phyloP scores from a whole-genome alignment of 1,140 invertebrate genomes.

The Babylonia areolata region DNA sequence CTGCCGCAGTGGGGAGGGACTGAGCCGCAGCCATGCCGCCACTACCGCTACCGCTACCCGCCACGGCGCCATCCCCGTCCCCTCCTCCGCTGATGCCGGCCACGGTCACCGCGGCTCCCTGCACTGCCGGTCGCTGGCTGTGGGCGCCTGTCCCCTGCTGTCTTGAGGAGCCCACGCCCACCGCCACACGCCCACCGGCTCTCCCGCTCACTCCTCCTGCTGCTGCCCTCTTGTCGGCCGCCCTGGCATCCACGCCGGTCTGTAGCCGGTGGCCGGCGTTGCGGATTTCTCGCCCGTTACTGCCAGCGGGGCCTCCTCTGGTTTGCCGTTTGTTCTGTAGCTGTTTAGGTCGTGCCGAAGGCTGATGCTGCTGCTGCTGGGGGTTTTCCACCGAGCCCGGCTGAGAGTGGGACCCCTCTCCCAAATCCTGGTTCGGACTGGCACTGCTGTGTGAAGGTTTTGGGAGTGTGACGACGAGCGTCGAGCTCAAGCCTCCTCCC shows the following conservation, averaged over 20 bases:
- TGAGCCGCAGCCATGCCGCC: not conserved
- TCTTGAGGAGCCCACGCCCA: not conserved
- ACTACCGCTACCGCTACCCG: not conserved
- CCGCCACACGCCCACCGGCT: not conserved
- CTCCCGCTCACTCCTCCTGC: not conserved
- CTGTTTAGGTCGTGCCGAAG: not conserved
- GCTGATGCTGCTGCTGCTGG: not conserved
- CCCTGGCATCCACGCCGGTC: not conserved
- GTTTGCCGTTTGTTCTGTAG: not conserved
- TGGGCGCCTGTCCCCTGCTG: conserved; percentile 10
- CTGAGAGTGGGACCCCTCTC: not conserved
- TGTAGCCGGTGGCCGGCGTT: not conserved
- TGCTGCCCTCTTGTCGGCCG: not conserved
- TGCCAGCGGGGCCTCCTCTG: conserved; percentile 10
- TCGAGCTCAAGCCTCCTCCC: not conserved
- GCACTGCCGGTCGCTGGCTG: conserved; percentile 43
- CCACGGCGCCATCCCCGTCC: not conserved
- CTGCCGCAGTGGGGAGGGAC: not conserved
- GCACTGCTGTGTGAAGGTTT: not conserved
- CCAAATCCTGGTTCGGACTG: not conserved
- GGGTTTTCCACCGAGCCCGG: not conserved
- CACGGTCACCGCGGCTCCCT: conserved; percentile 33
- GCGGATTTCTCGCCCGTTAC: conserved; percentile 32
- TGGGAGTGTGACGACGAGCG: conserved; percentile 9
- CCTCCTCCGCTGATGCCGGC: conserved; percentile 15